These are phyloP conservation scores for Cryptocheilus praepositus DNA, from an alignment of 2,888 invertebrate species.

Conservation along the genomic window DNA sequence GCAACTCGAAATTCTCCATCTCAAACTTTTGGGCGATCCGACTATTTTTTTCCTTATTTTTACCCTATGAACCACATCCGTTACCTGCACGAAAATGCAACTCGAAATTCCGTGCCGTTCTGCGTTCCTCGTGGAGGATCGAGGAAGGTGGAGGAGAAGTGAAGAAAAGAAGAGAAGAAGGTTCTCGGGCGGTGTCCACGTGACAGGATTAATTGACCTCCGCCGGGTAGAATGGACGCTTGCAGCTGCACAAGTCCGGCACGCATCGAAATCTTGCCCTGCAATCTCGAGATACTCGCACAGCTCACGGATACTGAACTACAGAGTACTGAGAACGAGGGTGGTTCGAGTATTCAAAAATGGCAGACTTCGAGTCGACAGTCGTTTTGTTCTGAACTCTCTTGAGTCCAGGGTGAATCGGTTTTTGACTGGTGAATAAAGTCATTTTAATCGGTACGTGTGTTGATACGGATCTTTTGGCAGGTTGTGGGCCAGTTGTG, in stretches of 20 bases:
- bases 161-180: not conserved
- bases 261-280: constrained; percentile 14
- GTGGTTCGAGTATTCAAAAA: not conserved
- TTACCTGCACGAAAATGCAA: not conserved
- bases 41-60: too few species aligned
- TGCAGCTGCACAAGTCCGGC: constrained; percentile 1
- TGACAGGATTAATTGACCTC: constrained; percentile 1
- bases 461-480: too few species aligned
- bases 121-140: too few species aligned
- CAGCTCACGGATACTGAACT: constrained; percentile 11
- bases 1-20: constrained; percentile 1
- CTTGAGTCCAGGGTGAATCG: too few species aligned
- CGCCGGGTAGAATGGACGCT: not conserved
- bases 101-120: too few species aligned
- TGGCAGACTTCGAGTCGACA: not conserved
- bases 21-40: too few species aligned
- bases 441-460: too few species aligned
- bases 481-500: too few species aligned
- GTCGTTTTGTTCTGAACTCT: not conserved
- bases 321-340: not conserved
- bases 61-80: too few species aligned
- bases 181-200: constrained; percentile 1
- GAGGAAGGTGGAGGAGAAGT: not conserved
- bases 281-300: constrained; percentile 16
- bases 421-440: too few species aligned